Evolutionary conservation across 2,797 vertebrate genomes (phyloP).

Genomic region (Pterois miles): DNA sequence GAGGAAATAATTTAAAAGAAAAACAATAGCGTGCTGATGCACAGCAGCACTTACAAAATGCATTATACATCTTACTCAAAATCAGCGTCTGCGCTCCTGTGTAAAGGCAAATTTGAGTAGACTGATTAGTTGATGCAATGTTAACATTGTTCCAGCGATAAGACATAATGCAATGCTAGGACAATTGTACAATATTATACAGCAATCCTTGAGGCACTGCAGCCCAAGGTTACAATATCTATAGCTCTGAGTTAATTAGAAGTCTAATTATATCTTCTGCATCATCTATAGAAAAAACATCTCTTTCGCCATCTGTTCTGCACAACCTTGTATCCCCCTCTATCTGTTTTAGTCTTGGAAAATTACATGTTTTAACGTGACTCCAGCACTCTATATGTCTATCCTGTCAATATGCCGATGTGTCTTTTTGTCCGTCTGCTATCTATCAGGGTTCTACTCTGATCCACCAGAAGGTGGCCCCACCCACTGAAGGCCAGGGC

Average conservation of each 20-base stretch:
- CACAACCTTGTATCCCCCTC: no score
- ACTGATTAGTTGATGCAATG: slow-evolving; percentile 1
- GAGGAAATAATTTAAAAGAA: slow-evolving; percentile 3
- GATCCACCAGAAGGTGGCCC: slow-evolving; percentile 93
- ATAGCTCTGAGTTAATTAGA: neutral
- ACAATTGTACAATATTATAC: neutral
- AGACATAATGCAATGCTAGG: neutral
- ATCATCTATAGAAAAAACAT: neutral
- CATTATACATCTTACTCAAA: neutral
- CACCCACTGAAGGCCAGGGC: slow-evolving; percentile 87
- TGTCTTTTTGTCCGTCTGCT: slow-evolving; percentile 14
- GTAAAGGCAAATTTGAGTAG: neutral
- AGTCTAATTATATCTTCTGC: neutral
- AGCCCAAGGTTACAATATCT: neutral
- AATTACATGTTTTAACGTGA: neutral
- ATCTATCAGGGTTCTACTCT: slow-evolving; percentile 88
- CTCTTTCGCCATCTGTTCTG: neutral
- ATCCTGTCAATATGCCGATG: neutral
- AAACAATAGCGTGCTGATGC: neutral
- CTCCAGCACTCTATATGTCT: neutral
- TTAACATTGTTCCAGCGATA: neutral
- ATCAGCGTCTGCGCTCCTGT: neutral
- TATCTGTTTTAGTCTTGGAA: neutral
- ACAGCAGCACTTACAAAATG: slow-evolving; percentile 11
- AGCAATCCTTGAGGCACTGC: neutral